Conservation (phyloP, 2,113 vertebrate genomes). For the Actinemys pallida region DNA sequence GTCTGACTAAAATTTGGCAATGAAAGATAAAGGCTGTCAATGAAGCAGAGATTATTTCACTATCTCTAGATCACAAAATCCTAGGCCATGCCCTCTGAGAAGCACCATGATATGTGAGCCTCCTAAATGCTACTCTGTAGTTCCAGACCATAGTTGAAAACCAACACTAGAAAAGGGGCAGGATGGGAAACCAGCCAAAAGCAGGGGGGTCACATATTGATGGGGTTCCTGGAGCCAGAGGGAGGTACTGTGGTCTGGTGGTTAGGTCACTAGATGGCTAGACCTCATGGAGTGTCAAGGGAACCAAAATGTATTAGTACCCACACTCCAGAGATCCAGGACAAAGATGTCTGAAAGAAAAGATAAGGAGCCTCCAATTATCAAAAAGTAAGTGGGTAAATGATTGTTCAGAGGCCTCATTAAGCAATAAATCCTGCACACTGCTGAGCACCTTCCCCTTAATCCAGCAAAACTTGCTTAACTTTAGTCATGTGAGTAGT, state of each 20-base stretch:
- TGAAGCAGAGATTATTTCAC: background rate
- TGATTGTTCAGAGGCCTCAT: accelerated
- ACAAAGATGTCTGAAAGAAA: background rate
- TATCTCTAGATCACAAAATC: background rate
- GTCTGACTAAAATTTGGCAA: background rate
- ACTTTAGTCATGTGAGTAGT: background rate
- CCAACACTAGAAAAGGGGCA: background rate
- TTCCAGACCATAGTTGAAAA: background rate
- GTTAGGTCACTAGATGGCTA: background rate
- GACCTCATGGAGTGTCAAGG: background rate
- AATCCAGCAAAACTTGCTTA: background rate
- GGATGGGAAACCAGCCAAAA: background rate
- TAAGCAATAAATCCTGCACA: background rate
- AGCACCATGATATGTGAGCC: accelerated
- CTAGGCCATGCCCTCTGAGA: background rate
- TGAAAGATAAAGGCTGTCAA: background rate
- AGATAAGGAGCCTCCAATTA: background rate
- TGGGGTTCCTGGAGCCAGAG: background rate
- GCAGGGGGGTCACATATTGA: accelerated
- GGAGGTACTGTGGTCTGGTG: background rate
- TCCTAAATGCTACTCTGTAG: background rate
- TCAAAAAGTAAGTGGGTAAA: background rate
- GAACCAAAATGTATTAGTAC: background rate
- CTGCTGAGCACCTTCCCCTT: background rate
- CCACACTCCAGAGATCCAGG: accelerated